Conservation (phyloP, 2,113 vertebrate genomes). For the Lota lota region DNA sequence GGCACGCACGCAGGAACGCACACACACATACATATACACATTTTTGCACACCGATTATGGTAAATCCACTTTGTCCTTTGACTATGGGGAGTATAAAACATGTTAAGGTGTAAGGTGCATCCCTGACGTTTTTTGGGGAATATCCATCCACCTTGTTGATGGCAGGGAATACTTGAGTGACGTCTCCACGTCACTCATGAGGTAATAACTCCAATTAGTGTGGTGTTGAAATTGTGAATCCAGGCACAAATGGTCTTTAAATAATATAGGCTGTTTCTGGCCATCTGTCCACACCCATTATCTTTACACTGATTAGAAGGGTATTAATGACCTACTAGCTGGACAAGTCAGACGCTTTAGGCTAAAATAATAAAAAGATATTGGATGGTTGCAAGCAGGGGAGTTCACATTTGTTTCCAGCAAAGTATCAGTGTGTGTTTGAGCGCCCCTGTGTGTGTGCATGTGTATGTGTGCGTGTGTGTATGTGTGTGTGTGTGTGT, state of each 20-base stretch:
- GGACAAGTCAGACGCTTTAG: conserved; percentile 35
- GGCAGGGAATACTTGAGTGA: no score
- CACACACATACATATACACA: neutral
- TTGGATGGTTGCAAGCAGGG: neutral
- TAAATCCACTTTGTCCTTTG: no score
- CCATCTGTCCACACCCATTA: conserved; percentile 55
- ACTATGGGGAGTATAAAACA: no score
- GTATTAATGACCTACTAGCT: conserved; percentile 43
- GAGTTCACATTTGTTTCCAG: conserved; percentile 10
- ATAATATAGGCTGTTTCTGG: conserved; percentile 50
- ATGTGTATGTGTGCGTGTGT: neutral
- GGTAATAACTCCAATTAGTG: conserved; percentile 45
- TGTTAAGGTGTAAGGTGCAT: no score
- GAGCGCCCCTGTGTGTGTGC: conserved; percentile 11
- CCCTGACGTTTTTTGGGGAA: no score
- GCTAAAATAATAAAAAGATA: conserved; percentile 28
- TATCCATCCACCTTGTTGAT: no score
- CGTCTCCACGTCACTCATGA: no score
- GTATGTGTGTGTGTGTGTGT: conserved; percentile 13
- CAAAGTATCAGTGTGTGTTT: conserved; percentile 5
- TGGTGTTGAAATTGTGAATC: conserved; percentile 50
- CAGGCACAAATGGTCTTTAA: conserved; percentile 19
- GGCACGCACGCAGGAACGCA: neutral
- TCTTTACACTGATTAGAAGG: conserved; percentile 39
- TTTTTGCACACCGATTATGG: neutral